Conservation (phyloP, 1,140 invertebrate species). For the Drosophila auraria region DNA sequence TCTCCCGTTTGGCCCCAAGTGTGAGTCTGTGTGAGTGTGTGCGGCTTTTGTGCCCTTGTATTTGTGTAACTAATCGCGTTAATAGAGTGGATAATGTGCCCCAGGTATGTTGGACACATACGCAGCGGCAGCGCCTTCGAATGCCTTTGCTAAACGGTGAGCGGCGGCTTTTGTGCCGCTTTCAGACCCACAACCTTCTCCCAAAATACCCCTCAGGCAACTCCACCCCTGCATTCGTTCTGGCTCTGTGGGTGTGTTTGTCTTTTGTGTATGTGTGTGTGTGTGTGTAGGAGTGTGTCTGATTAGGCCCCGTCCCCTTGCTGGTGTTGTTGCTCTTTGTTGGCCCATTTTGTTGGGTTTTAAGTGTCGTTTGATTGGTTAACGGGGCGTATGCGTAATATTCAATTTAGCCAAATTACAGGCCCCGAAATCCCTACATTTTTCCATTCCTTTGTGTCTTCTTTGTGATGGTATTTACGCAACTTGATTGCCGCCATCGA, state of each 20-base stretch:
- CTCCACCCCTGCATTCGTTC: conserved; percentile 1
- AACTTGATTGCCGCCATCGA: conserved; percentile 63
- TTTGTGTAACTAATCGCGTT: conserved; percentile 84
- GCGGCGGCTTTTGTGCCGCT: conserved; percentile 36
- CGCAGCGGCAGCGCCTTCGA: conserved; percentile 46
- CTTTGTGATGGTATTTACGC: conserved; percentile 22
- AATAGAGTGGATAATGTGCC: conserved; percentile 84
- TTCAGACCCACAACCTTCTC: neutral
- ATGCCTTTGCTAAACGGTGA: conserved; percentile 60
- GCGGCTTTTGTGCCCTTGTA: conserved; percentile 70
- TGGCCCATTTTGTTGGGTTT: conserved; percentile 38
- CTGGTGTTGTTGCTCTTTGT: conserved; percentile 33
- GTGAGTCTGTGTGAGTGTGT: conserved; percentile 24
- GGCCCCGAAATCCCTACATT: conserved; percentile 12
- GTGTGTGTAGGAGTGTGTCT: conserved; percentile 36
- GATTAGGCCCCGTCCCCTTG: conserved; percentile 57
- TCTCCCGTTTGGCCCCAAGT: conserved; percentile 14
- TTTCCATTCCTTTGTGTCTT: neutral
- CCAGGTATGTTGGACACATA: conserved; percentile 69
- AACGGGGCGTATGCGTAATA: conserved; percentile 76
- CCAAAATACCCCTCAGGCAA: neutral
- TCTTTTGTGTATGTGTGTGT: conserved; percentile 10
- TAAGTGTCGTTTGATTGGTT: conserved; percentile 53
- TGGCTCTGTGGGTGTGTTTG: conserved; percentile 1
- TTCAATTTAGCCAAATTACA: conserved; percentile 75